Evolutionary conservation across 2,797 vertebrate species (phyloP), one percentile per base, ranked within the genome.

Genomic region (Scyliorhinus canicula): DNA sequence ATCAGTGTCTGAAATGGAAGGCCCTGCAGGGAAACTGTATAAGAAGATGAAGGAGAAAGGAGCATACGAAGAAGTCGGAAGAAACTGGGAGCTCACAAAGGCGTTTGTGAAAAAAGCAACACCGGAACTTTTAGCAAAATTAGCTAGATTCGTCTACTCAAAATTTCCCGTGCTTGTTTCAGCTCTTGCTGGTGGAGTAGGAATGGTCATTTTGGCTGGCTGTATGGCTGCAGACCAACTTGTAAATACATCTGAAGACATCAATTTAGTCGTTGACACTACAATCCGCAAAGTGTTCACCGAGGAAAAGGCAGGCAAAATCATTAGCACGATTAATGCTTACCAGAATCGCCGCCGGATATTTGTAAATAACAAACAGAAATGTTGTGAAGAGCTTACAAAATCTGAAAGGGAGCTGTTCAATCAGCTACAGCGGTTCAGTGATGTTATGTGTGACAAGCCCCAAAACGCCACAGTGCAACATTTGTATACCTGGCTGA

Each of bases 61-160:
- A 44, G 77, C 40, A 44, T 79, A 79, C 44, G 40, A 5, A 44
- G 1, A 79, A 3, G n/a, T 19, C 77, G 21, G 0, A 21, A 44
- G 4, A 44, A 79, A 14, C 77, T 21, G 40, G 4, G 2, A 44
- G 4, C 7, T 0, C 77, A 79, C 40, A 79, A 79, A 79, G 19
- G 16, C 0, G 40, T 5, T 44, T 44, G 5, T 79, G 5, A 1
- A 6, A 79, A 44, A 79, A 79, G 19, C 40, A 44, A 3, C 19
- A 44, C 0, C 0, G 0, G 1, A 5, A 79, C 2, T 16, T 21
- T 24, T 79, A 0, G 40, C 8, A n/a, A n/a, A n/a, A n/a, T n/a
- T n/a, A n/a, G n/a, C n/a, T n/a, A n/a, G n/a, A n/a, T n/a, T n/a
- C n/a, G n/a, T n/a, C n/a, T n/a, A n/a, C n/a, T n/a, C n/a, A n/a